Base-by-base conservation (phyloP, 2,113 vertebrate genomes). In the Podarcis muralis region DNA sequence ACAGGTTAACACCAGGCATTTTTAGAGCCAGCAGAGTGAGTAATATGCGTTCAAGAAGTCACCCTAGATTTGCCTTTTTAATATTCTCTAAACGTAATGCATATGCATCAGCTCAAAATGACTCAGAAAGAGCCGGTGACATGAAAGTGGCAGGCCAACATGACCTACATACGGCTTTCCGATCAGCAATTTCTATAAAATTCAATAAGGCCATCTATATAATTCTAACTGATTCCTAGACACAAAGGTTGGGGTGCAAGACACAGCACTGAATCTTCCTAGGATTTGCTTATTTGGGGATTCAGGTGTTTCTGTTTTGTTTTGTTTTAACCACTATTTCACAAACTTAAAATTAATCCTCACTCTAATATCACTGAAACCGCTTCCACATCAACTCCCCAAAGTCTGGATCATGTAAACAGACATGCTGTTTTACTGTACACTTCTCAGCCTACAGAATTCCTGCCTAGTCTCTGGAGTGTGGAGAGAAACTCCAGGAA, bases 101-200 rank as follows among this genome's bases (percentile, higher is more conserved):
- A 81, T 84, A 77, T 2, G 6, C 3, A 87, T 81, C 3, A 81
- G 66, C 85, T 37, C 75, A 65, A 89, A 90, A 92, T 83, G 71
- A 91, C 6, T 87, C 72, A 85, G 79, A 82, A 91, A 88, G 65
- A 53, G 25, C 57, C 85, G 16, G 43, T 92, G 79, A 69, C 71
- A 66, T 37, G 74, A 90, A 43, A 89, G 57, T 85, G 57, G 37
- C 65, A 83, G 62, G 37, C 6, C 32, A 82, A 37, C 7, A 16
- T 86, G 18, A 90, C 22, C 84, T 83, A 93, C 92, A 85, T 68
- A 90, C 13, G 23, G 77, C 68, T 90, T 87, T 72, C 75, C 7
- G 82, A 25, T 62, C 89, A 59, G 27, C 57, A 12, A 75, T 59
- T 71, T 81, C 43, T 62, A 85, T 0, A 57, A 20, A 81, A 89